Evolutionary conservation across 2,888 invertebrate species (phyloP).

Genomic region (Metallyticus violacea): DNA sequence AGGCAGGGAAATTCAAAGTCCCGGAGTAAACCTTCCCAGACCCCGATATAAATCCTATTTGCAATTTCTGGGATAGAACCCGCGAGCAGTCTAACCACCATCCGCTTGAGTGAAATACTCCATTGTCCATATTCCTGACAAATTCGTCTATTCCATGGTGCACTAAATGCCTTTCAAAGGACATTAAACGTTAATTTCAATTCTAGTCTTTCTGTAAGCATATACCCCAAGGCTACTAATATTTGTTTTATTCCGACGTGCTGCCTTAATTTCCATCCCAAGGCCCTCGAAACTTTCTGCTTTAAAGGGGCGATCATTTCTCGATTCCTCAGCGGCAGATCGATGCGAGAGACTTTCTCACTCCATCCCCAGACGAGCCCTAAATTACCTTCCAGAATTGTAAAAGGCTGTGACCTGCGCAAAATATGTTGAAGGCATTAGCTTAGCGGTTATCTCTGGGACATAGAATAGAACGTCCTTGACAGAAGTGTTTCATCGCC

Average conservation of each 20-base stretch:
- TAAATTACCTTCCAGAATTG: background rate
- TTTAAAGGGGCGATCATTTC: background rate
- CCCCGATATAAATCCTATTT: too few species aligned
- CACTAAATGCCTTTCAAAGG: background rate
- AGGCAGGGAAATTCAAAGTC: too few species aligned
- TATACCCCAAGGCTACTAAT: too few species aligned
- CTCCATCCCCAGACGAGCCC: background rate
- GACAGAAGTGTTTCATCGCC: too few species aligned
- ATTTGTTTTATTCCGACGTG: background rate
- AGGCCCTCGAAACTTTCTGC: background rate
- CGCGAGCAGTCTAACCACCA: too few species aligned
- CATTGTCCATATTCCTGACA: too few species aligned
- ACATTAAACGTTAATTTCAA: background rate
- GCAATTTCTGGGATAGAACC: too few species aligned
- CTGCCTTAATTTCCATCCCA: background rate
- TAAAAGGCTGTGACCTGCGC: background rate
- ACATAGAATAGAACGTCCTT: background rate
- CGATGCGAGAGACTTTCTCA: background rate
- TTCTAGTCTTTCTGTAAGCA: too few species aligned
- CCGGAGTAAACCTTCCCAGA: too few species aligned
- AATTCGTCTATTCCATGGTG: too few species aligned
- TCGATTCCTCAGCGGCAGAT: background rate
- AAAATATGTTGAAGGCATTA: background rate
- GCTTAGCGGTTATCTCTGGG: background rate
- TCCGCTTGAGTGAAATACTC: too few species aligned